Percentiles rank a stretch among this genome's conserved stretches.
Evolutionary conservation across 2,113 vertebrate genomes (phyloP).

Genomic region (Oreocharis arfaki): DNA sequence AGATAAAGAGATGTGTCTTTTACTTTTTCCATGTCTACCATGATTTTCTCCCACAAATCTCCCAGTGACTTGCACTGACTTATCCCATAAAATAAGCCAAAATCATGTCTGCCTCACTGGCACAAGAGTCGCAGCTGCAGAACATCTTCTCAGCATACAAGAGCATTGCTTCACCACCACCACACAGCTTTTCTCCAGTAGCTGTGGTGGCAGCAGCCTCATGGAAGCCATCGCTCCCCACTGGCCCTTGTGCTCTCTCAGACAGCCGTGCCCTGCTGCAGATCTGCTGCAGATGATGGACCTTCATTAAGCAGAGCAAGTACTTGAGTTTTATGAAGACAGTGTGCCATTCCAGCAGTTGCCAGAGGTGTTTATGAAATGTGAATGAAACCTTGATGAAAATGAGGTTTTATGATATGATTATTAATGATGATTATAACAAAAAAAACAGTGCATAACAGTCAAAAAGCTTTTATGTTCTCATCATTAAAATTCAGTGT

Average conservation of each 20-base stretch:
- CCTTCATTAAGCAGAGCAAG: not conserved
- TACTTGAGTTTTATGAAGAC: not conserved
- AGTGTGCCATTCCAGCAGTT: not conserved
- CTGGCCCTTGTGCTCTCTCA: fast-evolving
- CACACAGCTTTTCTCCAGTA: not conserved
- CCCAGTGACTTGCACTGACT: not conserved
- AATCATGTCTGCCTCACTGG: not conserved
- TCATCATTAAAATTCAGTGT: not conserved
- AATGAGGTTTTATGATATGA: not conserved
- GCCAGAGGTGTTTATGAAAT: not conserved
- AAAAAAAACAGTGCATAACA: not conserved
- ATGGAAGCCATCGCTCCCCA: fast-evolving
- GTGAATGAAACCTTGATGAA: slow-evolving; percentile 21
- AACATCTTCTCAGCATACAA: not conserved
- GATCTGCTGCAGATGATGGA: too few species aligned
- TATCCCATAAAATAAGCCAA: not conserved
- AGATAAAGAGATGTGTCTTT: not conserved
- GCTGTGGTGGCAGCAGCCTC: not conserved
- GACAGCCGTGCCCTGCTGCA: not conserved
- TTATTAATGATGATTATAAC: slow-evolving; percentile 1
- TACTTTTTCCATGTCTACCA: not conserved
- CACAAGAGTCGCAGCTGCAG: fast-evolving
- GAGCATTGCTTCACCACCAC: not conserved
- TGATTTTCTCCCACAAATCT: not conserved
- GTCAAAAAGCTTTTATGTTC: slow-evolving; percentile 31